These are phyloP conservation scores for Carduelis carduelis DNA, from an alignment of 2,797 vertebrate genomes.

Conservation along the genomic window DNA sequence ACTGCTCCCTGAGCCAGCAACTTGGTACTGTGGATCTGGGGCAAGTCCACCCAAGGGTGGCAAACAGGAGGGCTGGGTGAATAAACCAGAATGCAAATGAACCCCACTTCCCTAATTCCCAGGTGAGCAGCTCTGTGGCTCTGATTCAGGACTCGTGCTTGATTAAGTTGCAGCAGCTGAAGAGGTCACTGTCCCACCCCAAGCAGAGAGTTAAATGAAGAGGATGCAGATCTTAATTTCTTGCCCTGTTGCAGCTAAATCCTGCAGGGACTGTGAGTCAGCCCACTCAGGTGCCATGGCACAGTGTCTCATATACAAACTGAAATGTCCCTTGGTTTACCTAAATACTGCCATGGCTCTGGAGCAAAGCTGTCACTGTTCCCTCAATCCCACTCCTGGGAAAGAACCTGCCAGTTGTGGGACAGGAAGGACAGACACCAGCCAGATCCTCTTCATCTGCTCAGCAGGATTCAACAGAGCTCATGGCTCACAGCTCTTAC, in stretches of 20 bases:
- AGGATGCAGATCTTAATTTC: background rate
- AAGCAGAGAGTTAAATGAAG: background rate
- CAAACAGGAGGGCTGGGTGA: background rate
- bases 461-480: background rate
- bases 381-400: background rate
- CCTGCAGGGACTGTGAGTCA: background rate
- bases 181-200: background rate
- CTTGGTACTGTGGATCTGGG: background rate
- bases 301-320: background rate
- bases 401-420: background rate
- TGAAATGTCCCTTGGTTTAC: background rate
- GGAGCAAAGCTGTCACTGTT: background rate
- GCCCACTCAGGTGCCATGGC: background rate
- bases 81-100: background rate
- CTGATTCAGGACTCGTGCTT: background rate
- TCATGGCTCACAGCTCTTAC: background rate
- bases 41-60: background rate
- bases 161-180: background rate
- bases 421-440: accelerated
- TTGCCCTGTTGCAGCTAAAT: background rate
- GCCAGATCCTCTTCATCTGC: background rate
- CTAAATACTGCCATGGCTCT: background rate
- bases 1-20: background rate
- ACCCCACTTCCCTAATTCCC: background rate
- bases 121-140: background rate